Evolutionary conservation across 1,140 invertebrate genomes (phyloP), one percentile per base, ranked within the genome.

Genomic region (Vollenhovia emeryi): DNA sequence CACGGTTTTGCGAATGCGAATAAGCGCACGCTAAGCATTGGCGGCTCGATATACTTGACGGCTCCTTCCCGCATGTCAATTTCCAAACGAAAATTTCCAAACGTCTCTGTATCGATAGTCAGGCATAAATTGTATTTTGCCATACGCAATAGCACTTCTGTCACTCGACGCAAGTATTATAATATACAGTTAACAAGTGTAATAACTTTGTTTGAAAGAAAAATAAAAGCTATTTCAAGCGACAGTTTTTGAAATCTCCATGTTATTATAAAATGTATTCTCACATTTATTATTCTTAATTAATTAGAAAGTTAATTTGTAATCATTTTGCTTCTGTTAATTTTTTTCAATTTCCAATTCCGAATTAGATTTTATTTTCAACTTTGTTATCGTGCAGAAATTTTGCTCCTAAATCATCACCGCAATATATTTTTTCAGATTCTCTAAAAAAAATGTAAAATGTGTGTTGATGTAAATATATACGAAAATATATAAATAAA

Each of bases 1-100:
- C 40, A 68, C 64, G 73, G 55, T 84, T 86, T 75, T 59, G 78
- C 59, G 59, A 79, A 86, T 84, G 33, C 60, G 57, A 68, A 48
- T 40, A 50, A 48, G 50, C 76, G 50, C 86, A 87, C 73, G 84
- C n/a, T 30, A 43, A n/a, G 30, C 52, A 57, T 60, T 36, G 11
- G 21, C 40, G 33, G 45, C 15, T 43, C 45, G 40, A 59, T 52
- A 59, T 52, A 36, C 52, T 60, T 52, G 36, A 64, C 48, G 13
- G 6, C 4, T 64, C 11, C 9, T 50, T 50, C 30, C 18, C 45
- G 48, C n/a, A 33, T 6, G 11, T 55, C 21, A 45, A 83, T 36
- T 60, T 83, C 33, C 18, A 83, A 60, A 45, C 21, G 5, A 52
- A 3, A 50, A n/a, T n/a, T n/a, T n/a, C n/a, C n/a, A n/a, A n/a